Evolutionary conservation across 2,797 vertebrate species (phyloP).

Genomic region (Novumbra hubbsi): DNA sequence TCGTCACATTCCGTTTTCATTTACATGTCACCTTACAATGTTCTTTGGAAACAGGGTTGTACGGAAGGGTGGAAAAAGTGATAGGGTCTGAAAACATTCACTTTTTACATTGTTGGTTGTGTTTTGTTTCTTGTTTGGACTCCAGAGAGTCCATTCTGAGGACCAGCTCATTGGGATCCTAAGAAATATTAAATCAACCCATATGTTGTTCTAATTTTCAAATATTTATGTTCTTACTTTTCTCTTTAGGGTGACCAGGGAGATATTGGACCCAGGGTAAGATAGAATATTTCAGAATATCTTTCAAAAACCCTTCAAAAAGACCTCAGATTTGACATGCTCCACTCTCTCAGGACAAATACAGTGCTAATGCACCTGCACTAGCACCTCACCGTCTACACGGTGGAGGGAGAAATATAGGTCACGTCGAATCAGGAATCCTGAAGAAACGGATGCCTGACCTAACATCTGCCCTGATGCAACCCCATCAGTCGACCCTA

Average conservation of each 20-base stretch:
- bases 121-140: too few relatives aligned
- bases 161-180: too few relatives aligned
- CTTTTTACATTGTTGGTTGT: too few relatives aligned
- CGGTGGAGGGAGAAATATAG: neutral
- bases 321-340: neutral
- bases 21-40: too few relatives aligned
- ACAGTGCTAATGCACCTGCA: neutral
- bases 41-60: too few relatives aligned
- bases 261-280: slow-evolving; percentile 11
- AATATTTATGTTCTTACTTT: neutral
- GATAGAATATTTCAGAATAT: slow-evolving; percentile 1
- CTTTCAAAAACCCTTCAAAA: too few relatives aligned
- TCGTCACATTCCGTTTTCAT: too few relatives aligned
- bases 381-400: neutral
- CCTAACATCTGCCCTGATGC: neutral
- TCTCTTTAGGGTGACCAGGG: slow-evolving; percentile 4
- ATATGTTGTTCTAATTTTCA: neutral
- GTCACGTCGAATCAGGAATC: neutral
- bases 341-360: neutral
- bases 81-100: too few relatives aligned
- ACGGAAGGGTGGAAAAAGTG: too few relatives aligned
- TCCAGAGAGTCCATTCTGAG: too few relatives aligned
- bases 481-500: neutral
- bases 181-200: neutral
- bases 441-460: slow-evolving; percentile 1